Evolutionary conservation across 2,113 vertebrate genomes (phyloP), one percentile per base, ranked within the genome.

Genomic region (Ardeotis arabs): DNA sequence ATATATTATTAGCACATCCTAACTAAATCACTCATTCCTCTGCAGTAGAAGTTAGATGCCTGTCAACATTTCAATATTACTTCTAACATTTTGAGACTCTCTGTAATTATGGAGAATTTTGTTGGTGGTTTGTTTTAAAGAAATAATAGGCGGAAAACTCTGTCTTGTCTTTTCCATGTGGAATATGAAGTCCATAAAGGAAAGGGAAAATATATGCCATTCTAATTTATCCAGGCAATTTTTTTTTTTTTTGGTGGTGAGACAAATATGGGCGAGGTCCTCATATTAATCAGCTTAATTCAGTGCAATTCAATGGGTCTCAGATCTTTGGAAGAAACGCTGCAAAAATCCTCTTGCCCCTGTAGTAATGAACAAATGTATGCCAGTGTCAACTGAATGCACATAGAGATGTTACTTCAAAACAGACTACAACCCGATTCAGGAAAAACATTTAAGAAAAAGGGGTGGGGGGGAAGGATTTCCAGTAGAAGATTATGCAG

Each of bases 1-100:
- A 96, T 60, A 70, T 64, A 67, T 75, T 85, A 96, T 96, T 94
- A 96, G 75, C 82, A 93, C 63, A 79, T 95, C 64, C 49, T 94
- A 88, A 85, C 60, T 80, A 93, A 96, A 66, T 62, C 6, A 12
- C n/a, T 90, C 37, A 73, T 82, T 90, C 41, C 67, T 94, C 23
- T 50, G 78, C 44, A 93, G 25, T 53, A 90, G 70, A 92, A 73
- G 24, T 56, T 68, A 92, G 81, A 89, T 60, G 72, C 68, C 62
- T 86, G 62, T 88, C 77, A 97, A 89, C 79, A 50, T 89, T 63
- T 83, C 75, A 94, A 20, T 93, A 93, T 90, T 80, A 53, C 67
- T 23, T 86, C 62, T 87, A 96, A 95, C 75, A 84, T 89, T 73
- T 72, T 87, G 45, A 95, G n/a, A 82, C 18, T 53, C 45, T 49